Evolutionary conservation across 2,113 vertebrate species (phyloP).

Genomic region (Neotoma lepida): DNA sequence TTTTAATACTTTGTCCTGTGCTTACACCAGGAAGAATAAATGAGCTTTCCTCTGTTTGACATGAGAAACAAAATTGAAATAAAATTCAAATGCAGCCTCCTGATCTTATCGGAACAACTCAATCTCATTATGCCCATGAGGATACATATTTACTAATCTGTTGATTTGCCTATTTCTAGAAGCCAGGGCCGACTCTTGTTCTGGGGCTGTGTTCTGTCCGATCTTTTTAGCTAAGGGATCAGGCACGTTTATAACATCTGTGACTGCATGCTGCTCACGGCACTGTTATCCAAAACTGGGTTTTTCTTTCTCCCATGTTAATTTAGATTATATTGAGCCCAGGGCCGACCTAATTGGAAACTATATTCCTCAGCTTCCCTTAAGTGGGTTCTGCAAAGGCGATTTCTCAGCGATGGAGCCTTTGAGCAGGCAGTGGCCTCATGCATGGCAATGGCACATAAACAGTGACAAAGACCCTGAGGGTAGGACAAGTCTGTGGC

Average conservation of each 20-base stretch:
- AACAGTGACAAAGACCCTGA: neutral
- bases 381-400: neutral
- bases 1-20: constrained; percentile 52
- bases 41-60: neutral
- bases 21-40: constrained; percentile 31
- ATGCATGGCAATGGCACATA: neutral
- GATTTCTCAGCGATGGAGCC: neutral
- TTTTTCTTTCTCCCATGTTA: neutral
- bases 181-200: neutral
- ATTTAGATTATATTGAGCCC: neutral
- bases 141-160: constrained; percentile 42
- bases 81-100: constrained; percentile 25
- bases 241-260: neutral
- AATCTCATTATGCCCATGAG: constrained; percentile 2
- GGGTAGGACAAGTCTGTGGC: neutral
- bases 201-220: neutral
- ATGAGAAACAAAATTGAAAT: constrained; percentile 46
- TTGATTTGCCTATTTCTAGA: constrained; percentile 24
- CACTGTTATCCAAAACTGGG: neutral
- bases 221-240: constrained; percentile 22
- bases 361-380: neutral
- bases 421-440: neutral
- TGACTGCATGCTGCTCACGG: neutral
- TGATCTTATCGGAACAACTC: constrained; percentile 30
- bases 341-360: neutral